These are phyloP conservation scores for Esox niger DNA, from an alignment of 2,113 vertebrate genomes.

Conservation along the genomic window DNA sequence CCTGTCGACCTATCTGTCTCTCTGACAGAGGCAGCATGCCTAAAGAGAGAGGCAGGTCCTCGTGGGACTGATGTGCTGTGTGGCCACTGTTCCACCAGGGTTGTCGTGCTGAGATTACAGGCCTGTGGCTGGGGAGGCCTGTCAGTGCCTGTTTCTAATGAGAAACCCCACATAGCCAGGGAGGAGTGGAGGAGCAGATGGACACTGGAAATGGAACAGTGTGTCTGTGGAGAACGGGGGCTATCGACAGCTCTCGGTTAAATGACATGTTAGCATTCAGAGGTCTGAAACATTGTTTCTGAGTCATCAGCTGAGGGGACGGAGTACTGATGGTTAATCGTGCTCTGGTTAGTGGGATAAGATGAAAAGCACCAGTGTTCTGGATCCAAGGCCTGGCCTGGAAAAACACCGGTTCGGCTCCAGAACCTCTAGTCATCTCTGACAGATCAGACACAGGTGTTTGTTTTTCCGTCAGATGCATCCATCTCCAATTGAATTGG, in stretches of 20 bases:
- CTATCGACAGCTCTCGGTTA: not conserved
- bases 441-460: not conserved
- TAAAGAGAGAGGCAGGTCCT: not conserved
- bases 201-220: not conserved
- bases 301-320: no score
- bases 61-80: not conserved
- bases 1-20: not conserved
- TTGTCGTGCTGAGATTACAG: not conserved
- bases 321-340: no score
- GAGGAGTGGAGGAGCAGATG: constrained; percentile 8
- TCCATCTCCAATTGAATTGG: not conserved
- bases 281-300: no score
- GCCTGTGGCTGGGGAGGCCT: not conserved
- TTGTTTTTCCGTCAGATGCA: not conserved
- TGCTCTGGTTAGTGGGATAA: no score
- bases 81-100: not conserved
- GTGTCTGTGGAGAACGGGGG: not conserved
- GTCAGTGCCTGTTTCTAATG: constrained; percentile 11
- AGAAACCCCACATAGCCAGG: constrained; percentile 4
- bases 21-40: not conserved
- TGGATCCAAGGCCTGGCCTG: no score
- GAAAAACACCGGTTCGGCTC: not conserved
- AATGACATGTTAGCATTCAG: no score
- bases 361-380: no score
- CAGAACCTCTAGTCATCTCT: not conserved